Percentiles rank a stretch among this genome's conserved stretches.
phyloP scores from a whole-genome alignment of 1,140 invertebrate genomes.

The Copidosoma floridanum region DNA sequence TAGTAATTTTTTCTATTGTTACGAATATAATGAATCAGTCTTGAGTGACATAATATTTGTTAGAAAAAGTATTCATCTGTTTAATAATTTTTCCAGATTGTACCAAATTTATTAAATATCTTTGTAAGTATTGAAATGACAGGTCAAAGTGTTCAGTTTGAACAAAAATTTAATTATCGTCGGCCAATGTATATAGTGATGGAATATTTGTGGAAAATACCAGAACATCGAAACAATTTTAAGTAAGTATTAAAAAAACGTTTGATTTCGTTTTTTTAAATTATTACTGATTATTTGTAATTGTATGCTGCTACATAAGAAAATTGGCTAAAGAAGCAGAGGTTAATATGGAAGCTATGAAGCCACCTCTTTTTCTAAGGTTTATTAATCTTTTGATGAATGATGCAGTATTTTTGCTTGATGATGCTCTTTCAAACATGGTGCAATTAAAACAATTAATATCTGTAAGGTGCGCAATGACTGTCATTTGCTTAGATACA shows the following conservation, averaged over 20 bases:
- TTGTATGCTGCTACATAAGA: too few species aligned
- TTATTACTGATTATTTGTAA: too few species aligned
- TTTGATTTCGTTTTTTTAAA: not conserved
- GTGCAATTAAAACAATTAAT: slow-evolving; percentile 76
- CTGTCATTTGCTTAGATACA: too few species aligned
- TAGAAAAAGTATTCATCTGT: not conserved
- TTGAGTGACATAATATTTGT: too few species aligned
- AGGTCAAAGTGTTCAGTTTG: slow-evolving; percentile 91
- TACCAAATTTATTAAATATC: slow-evolving; percentile 77
- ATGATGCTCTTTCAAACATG: slow-evolving; percentile 87
- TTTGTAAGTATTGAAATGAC: slow-evolving; percentile 98
- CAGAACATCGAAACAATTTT: slow-evolving; percentile 73
- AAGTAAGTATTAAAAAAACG: slow-evolving; percentile 58
- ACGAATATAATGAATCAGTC: slow-evolving; percentile 3
- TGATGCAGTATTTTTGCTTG: slow-evolving; percentile 91
- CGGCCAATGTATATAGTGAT: slow-evolving; percentile 93
- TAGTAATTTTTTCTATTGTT: too few species aligned
- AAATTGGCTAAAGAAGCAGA: slow-evolving; percentile 80
- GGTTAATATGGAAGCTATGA: slow-evolving; percentile 83
- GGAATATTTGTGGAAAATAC: slow-evolving; percentile 86
- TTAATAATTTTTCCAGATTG: slow-evolving; percentile 56
- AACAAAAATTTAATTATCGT: slow-evolving; percentile 96
- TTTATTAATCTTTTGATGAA: slow-evolving; percentile 96
- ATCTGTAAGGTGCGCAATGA: slow-evolving; percentile 69
- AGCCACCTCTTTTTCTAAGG: slow-evolving; percentile 86